These are phyloP conservation scores for Rhagonycha fulva DNA, from an alignment of 2,888 invertebrate species.

Conservation along the genomic window DNA sequence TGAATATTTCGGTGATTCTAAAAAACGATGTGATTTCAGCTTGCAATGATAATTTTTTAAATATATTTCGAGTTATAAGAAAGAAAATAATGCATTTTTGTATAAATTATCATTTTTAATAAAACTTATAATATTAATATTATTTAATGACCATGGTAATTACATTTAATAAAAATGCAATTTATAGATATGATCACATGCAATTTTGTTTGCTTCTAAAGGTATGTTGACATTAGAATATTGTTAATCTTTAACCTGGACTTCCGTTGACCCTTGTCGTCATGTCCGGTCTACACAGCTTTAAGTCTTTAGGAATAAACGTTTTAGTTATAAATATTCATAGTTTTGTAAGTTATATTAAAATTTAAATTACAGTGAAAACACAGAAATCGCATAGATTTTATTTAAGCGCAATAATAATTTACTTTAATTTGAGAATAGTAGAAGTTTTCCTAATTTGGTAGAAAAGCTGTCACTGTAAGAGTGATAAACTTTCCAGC, in stretches of 20 bases:
- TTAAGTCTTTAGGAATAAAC: slow-evolving; percentile 32
- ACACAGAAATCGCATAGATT: slow-evolving; percentile 7
- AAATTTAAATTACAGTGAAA: slow-evolving; percentile 2
- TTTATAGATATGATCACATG: slow-evolving; percentile 1
- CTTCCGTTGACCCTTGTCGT: slow-evolving; percentile 51
- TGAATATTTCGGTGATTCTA: too few species aligned
- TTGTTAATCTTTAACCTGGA: slow-evolving; percentile 48
- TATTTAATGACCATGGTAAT: neutral
- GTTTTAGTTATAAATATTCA: slow-evolving; percentile 20
- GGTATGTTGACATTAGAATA: slow-evolving; percentile 47
- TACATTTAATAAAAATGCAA: neutral
- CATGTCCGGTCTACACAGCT: slow-evolving; percentile 50
- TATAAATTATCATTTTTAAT: neutral
- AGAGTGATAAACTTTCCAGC: slow-evolving; percentile 43
- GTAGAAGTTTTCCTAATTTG: neutral
- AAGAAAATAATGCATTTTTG: neutral
- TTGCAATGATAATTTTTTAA: neutral
- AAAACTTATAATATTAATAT: neutral
- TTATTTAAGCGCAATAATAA: slow-evolving; percentile 11
- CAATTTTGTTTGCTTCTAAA: slow-evolving; percentile 8
- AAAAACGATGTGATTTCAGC: neutral
- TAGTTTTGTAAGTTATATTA: slow-evolving; percentile 14
- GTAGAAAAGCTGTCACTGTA: slow-evolving; percentile 8
- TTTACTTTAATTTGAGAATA: slow-evolving; percentile 12
- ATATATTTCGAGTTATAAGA: neutral